Conservation (phyloP, 1,140 invertebrate genomes). For the Drosophila bipectinata region DNA sequence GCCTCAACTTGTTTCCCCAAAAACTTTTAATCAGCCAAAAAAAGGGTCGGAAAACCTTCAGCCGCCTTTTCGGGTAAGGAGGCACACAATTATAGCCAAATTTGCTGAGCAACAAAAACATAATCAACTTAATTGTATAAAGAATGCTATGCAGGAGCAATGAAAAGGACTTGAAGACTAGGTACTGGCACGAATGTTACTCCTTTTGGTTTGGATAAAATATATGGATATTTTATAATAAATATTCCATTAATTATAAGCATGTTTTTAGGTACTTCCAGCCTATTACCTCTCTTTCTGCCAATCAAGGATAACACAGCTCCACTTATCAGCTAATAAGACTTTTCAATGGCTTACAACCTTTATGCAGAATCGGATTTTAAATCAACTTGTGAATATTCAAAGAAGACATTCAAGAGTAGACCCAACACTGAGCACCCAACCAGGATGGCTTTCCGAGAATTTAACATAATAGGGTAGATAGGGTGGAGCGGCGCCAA, state of each 20-base stretch:
- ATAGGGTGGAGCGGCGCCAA: slow-evolving; percentile 58
- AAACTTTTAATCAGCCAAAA: slow-evolving; percentile 72
- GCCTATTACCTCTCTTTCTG: too few relatives aligned
- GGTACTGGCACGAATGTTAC: slow-evolving; percentile 1
- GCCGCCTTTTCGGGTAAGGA: slow-evolving; percentile 2
- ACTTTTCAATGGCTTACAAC: slow-evolving; percentile 7
- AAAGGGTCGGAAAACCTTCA: slow-evolving; percentile 31
- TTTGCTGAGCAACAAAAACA: slow-evolving; percentile 71
- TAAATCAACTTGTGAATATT: slow-evolving; percentile 27
- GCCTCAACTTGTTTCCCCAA: slow-evolving; percentile 62
- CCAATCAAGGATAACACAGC: neutral
- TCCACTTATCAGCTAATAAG: slow-evolving; percentile 39
- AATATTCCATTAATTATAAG: too few relatives aligned
- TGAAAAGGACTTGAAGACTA: slow-evolving; percentile 17
- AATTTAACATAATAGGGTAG: slow-evolving; percentile 13
- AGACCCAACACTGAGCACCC: slow-evolving; percentile 7
- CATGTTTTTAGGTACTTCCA: too few relatives aligned
- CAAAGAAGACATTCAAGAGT: slow-evolving; percentile 10
- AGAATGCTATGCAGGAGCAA: slow-evolving; percentile 46
- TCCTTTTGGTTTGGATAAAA: neutral
- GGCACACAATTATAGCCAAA: slow-evolving; percentile 63
- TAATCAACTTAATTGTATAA: slow-evolving; percentile 80
- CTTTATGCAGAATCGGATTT: slow-evolving; percentile 30
- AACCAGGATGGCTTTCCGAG: neutral
- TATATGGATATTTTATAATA: too few relatives aligned